phyloP scores from a whole-genome alignment of 2,113 vertebrate genomes.

The Ibidorhyncha struthersii region DNA sequence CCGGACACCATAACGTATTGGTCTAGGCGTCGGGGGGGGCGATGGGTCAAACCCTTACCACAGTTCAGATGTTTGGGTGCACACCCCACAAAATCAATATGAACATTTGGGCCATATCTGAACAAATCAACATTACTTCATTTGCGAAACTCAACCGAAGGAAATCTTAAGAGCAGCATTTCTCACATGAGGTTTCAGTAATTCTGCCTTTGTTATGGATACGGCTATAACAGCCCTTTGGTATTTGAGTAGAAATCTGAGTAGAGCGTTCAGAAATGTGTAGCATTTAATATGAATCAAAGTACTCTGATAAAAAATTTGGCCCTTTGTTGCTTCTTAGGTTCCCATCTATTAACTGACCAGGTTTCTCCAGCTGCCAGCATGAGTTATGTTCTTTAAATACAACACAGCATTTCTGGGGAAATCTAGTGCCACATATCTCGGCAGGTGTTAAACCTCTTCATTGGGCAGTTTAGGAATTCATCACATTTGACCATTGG shows the following conservation, averaged over 20 bases:
- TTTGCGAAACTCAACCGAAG: background rate
- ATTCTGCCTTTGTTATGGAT: conserved; percentile 45
- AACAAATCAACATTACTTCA: background rate
- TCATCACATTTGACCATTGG: background rate
- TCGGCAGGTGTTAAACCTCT: background rate
- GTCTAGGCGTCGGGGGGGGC: accelerated
- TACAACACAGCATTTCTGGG: background rate
- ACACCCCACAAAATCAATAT: background rate
- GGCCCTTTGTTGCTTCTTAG: conserved; percentile 12
- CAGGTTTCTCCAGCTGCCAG: conserved; percentile 55
- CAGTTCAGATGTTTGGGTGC: background rate
- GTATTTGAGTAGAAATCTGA: conserved; percentile 46
- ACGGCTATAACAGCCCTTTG: background rate
- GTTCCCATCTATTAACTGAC: conserved; percentile 29
- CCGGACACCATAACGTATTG: background rate
- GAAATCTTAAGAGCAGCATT: background rate
- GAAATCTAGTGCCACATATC: background rate
- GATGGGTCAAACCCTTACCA: background rate
- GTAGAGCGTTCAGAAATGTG: conserved; percentile 22
- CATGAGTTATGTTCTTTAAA: background rate
- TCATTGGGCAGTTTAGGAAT: background rate
- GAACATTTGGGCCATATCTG: conserved; percentile 16
- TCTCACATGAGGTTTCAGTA: conserved; percentile 40
- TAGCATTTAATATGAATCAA: conserved; percentile 42
- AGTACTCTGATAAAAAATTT: conserved; percentile 8